Evolutionary conservation across 2,113 vertebrate genomes (phyloP).

Genomic region (Oenanthe oenanthe): DNA sequence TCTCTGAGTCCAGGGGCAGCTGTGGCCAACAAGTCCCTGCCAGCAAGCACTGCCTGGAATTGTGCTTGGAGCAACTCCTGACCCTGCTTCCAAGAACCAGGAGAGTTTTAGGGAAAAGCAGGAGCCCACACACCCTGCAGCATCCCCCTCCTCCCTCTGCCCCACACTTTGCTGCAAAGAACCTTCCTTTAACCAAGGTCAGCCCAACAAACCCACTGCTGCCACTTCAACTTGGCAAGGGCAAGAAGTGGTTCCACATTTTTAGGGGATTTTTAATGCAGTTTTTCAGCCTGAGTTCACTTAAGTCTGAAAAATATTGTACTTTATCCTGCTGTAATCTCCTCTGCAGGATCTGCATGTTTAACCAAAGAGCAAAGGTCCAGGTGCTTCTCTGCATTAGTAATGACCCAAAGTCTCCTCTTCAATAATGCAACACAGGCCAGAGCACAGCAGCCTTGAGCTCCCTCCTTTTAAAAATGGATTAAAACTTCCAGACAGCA

Average conservation of each 20-base stretch:
- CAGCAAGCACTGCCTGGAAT: neutral
- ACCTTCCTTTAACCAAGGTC: neutral
- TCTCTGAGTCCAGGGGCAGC: neutral
- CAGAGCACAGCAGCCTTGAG: neutral
- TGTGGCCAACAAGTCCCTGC: neutral
- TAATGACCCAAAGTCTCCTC: slow-evolving; percentile 9
- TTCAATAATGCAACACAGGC: neutral
- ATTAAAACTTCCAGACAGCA: neutral
- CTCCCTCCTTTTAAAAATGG: neutral
- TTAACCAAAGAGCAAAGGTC: slow-evolving; percentile 53
- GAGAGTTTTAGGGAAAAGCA: neutral
- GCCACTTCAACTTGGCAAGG: neutral
- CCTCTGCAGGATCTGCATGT: neutral
- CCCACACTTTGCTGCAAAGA: accelerated
- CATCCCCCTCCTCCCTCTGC: neutral
- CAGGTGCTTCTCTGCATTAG: slow-evolving; percentile 29
- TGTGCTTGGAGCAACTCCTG: neutral
- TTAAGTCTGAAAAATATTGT: slow-evolving; percentile 3
- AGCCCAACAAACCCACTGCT: neutral
- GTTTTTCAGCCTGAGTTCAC: neutral
- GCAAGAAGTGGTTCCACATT: neutral
- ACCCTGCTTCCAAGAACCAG: neutral
- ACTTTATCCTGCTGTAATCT: slow-evolving; percentile 35
- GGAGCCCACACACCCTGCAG: neutral
- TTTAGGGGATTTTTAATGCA: neutral